These are phyloP conservation scores for Setophaga coronata DNA, from an alignment of 2,113 vertebrate genomes.

Conservation along the genomic window DNA sequence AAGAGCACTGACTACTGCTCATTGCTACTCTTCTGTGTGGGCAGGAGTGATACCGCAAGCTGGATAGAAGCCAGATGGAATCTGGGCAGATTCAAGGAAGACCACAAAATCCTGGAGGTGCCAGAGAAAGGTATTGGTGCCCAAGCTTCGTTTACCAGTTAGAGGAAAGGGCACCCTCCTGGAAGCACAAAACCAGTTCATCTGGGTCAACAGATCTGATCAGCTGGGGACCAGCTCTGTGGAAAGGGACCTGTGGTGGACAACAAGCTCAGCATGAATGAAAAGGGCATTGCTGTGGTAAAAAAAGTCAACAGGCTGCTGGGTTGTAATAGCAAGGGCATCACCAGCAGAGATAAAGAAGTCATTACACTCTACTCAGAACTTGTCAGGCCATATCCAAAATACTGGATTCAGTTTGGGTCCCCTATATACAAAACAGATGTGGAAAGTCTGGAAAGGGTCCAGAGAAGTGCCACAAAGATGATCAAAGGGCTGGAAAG, in stretches of 20 bases:
- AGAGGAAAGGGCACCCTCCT: not conserved
- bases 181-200: not conserved
- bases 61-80: not conserved
- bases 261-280: not conserved
- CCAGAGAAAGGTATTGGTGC: not conserved
- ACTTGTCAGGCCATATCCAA: not conserved
- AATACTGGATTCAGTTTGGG: not conserved
- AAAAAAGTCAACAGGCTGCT: not conserved
- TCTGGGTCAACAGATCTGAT: not conserved
- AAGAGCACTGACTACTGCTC: not conserved
- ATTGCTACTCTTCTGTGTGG: not conserved
- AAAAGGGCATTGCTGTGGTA: not conserved
- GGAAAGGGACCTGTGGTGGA: not conserved
- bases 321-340: not conserved
- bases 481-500: not conserved
- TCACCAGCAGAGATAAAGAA: not conserved
- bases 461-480: not conserved
- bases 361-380: not conserved
- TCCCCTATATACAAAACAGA: not conserved
- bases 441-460: not conserved
- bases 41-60: rapidly evolving
- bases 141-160: not conserved
- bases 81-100: not conserved
- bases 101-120: not conserved
- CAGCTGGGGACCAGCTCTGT: not conserved